phyloP scores from a whole-genome alignment of 2,888 invertebrate species.

The Fragum sueziense region DNA sequence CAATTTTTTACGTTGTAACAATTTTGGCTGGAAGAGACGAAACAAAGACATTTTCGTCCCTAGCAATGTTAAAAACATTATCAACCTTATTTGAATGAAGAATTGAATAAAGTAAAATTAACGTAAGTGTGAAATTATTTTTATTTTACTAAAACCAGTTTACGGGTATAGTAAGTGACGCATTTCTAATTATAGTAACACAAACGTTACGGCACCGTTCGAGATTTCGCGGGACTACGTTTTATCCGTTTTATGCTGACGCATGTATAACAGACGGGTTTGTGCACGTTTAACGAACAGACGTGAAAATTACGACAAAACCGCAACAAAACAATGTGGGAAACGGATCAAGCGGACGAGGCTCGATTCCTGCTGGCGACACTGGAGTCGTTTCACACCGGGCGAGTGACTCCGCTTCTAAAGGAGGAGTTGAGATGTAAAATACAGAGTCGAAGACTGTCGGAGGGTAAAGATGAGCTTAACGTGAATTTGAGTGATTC shows the following conservation, averaged over 20 bases:
- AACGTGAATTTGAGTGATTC: conserved; percentile 25
- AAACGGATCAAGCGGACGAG: conserved; percentile 48
- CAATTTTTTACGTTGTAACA: neutral
- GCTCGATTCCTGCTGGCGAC: conserved; percentile 65
- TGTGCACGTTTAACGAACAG: neutral
- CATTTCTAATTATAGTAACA: conserved; percentile 12
- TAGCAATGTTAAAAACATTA: too few relatives aligned
- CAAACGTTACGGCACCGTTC: conserved; percentile 22
- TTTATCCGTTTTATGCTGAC: conserved; percentile 43
- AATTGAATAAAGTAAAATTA: too few relatives aligned
- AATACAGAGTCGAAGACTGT: conserved; percentile 69
- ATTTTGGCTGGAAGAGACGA: too few relatives aligned
- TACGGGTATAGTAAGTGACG: conserved; percentile 1
- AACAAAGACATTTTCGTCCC: too few relatives aligned
- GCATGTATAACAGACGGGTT: conserved; percentile 22
- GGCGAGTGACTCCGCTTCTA: conserved; percentile 62
- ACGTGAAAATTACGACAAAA: neutral
- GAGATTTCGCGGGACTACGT: conserved; percentile 47
- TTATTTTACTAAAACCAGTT: conserved; percentile 18
- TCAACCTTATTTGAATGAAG: too few relatives aligned
- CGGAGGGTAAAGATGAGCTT: conserved; percentile 72
- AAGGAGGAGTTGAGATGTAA: conserved; percentile 71
- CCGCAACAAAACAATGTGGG: conserved; percentile 23
- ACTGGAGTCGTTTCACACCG: conserved; percentile 60
- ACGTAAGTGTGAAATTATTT: too few relatives aligned